Conservation (phyloP, 2,888 invertebrate species). For the Clistopyga incitator region DNA sequence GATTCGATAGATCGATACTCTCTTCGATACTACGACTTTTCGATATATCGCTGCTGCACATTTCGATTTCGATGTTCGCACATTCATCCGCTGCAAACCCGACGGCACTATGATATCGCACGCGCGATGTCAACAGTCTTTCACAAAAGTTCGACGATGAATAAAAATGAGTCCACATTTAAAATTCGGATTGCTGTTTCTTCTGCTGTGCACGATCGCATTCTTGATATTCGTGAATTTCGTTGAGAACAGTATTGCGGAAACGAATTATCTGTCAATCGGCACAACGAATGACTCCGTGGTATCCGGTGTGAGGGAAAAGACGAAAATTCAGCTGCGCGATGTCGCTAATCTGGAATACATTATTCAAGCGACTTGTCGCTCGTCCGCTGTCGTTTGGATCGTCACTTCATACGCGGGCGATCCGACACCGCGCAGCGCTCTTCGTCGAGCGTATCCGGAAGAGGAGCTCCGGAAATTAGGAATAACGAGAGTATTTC, state of each 20-base stretch:
- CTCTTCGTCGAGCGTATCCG: slow-evolving; percentile 89
- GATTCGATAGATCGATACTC: no score
- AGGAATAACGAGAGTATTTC: slow-evolving; percentile 88
- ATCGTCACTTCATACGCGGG: slow-evolving; percentile 92
- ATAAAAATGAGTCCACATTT: slow-evolving; percentile 30
- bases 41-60: no score
- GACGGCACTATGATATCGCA: not conserved
- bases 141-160: slow-evolving; percentile 14
- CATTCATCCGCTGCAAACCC: not conserved
- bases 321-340: slow-evolving; percentile 59
- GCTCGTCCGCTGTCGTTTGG: slow-evolving; percentile 72
- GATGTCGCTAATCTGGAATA: slow-evolving; percentile 67
- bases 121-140: slow-evolving; percentile 14
- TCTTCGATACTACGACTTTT: no score
- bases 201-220: slow-evolving; percentile 49
- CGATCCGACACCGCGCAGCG: slow-evolving; percentile 89
- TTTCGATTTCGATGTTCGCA: not conserved
- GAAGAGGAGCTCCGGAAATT: slow-evolving; percentile 86
- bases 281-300: not conserved
- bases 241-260: slow-evolving; percentile 38
- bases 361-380: slow-evolving; percentile 69
- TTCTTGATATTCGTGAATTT: slow-evolving; percentile 59
- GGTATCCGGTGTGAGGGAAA: not conserved
- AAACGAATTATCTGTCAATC: not conserved
- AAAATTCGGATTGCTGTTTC: slow-evolving; percentile 37